These are phyloP conservation scores for Scytalopus superciliaris DNA, from an alignment of 2,113 vertebrate genomes.

Conservation along the genomic window DNA sequence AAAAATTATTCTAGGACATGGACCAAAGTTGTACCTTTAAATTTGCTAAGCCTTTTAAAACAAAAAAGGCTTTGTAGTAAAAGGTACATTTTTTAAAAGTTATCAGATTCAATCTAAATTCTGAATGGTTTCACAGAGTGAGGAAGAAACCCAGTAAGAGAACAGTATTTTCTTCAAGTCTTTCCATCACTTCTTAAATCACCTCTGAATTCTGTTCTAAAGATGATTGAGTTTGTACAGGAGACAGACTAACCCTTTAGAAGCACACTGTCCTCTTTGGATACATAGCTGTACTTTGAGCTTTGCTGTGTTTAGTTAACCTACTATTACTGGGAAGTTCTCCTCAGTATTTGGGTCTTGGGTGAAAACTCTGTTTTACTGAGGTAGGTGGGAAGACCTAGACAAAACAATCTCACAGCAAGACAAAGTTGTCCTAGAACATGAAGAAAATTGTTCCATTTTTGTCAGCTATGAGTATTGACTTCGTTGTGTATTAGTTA, in stretches of 20 bases:
- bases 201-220: not conserved
- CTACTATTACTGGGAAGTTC: not conserved
- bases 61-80: not conserved
- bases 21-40: not conserved
- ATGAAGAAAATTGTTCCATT: not conserved
- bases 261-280: not conserved
- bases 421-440: not conserved
- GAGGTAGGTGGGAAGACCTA: not conserved
- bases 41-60: not conserved
- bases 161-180: not conserved
- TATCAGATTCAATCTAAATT: not conserved
- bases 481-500: not conserved
- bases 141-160: not conserved
- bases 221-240: not conserved
- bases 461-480: not conserved
- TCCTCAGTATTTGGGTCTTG: not conserved
- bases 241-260: not conserved
- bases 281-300: not conserved
- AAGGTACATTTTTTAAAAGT: not conserved
- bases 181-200: not conserved
- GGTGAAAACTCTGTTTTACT: not conserved
- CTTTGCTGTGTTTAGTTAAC: not conserved
- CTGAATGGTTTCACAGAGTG: not conserved
- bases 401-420: not conserved
- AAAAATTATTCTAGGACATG: not conserved